Base-by-base conservation (phyloP, 2,888 invertebrate species). In the Heliconius ismenius region DNA sequence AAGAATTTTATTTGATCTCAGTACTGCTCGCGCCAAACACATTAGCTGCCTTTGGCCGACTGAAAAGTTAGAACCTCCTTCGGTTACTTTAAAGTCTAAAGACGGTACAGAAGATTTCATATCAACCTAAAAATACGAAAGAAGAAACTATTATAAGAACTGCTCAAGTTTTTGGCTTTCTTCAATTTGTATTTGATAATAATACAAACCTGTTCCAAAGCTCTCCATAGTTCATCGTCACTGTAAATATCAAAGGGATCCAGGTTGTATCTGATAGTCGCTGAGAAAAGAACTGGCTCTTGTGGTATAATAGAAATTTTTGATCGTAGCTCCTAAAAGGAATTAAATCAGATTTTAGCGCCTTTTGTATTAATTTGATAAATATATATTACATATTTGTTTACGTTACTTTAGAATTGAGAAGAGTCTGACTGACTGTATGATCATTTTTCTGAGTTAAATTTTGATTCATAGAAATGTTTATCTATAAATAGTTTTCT, bases 11-110 rank as follows among this genome's bases (percentile, higher is more conserved):
- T 98, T 98, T 81, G 97, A 96, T 74, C 97, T 94, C 11, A 98
- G 94, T 83, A 98, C 96, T 10, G 98, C 98, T 76, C 98, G 95
- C 0, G 98, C 98, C 79, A 98, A 92, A 86, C 98, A 98, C 82
- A 98, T 96, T 75, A 98, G 90, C 87, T 98, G 98, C 36, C 98
- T 95, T 88, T 98, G 98, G 0, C 98, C 98, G 18, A 98, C 97
- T 79, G 98, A 98, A 86, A 98, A 97, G 88, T 97, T 97, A 9
- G 95, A 90, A 0, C 97, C 97, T 24, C 96, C 96, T 92, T 96
- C 97, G 76, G 95, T 96, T 81, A 96, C 97, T 85, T 95, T 95
- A 78, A 95, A 95, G 80, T 97, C 96, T 73, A 98, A 88, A 15
- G 95, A 95, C 9, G 95, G 90, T 0, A 97, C 90, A 0, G 95